Percentiles rank a stretch among this genome's conserved stretches.
phyloP scores from a whole-genome alignment of 1,140 invertebrate genomes.

The Drosophila setifemur region DNA sequence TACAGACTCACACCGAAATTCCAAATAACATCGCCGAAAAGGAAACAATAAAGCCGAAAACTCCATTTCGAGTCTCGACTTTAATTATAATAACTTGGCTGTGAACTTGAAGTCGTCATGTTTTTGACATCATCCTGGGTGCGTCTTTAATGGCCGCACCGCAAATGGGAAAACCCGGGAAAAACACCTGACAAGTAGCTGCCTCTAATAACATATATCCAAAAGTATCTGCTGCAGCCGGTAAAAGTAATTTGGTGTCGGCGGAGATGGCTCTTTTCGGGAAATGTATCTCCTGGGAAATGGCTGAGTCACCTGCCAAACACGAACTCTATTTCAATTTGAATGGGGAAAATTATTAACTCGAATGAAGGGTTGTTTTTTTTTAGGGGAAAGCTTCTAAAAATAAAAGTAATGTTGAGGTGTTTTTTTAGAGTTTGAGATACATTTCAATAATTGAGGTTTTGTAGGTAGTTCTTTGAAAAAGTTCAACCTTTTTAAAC shows the following conservation, averaged over 20 bases:
- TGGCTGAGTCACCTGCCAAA: constrained; percentile 21
- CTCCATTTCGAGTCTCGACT: constrained; percentile 13
- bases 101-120: constrained; percentile 5
- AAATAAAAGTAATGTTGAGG: too few species aligned
- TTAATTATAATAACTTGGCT: constrained; percentile 42
- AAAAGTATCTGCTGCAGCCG: constrained; percentile 26
- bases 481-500: too few species aligned
- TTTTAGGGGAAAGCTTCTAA: too few species aligned
- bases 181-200: constrained; percentile 22
- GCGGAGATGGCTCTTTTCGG: background rate
- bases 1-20: constrained; percentile 60
- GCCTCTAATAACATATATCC: constrained; percentile 10
- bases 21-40: constrained; percentile 63
- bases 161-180: constrained; percentile 22
- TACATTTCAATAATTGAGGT: too few species aligned
- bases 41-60: constrained; percentile 35
- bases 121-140: constrained; percentile 32
- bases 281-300: constrained; percentile 17
- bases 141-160: constrained; percentile 40
- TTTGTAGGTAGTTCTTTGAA: too few species aligned
- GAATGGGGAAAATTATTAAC: too few species aligned
- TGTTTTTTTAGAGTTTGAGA: too few species aligned
- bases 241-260: constrained; percentile 38
- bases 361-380: background rate
- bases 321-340: background rate